phyloP scores from a whole-genome alignment of 2,797 vertebrate species.

The Tenualosa thibaudeaui region DNA sequence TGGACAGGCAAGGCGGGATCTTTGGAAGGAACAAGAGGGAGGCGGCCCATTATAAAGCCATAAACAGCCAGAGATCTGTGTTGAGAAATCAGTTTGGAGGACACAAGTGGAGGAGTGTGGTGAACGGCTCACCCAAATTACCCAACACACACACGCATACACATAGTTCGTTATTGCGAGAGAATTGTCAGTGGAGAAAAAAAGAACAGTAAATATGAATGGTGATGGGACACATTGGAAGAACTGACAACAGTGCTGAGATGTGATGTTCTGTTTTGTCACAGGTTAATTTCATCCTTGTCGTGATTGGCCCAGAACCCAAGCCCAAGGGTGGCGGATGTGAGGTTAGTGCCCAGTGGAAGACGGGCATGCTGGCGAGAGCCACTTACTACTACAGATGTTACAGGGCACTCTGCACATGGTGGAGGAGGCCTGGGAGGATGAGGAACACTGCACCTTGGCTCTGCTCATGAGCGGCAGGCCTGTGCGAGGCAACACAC shows the following conservation, averaged over 20 bases:
- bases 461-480: constrained; percentile 60
- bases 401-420: constrained; percentile 77
- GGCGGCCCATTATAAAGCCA: neutral
- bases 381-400: constrained; percentile 81
- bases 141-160: neutral
- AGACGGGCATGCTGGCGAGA: constrained; percentile 54
- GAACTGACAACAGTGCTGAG: neutral
- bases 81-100: neutral
- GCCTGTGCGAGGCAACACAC: constrained; percentile 64
- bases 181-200: too few relatives aligned
- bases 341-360: constrained; percentile 22
- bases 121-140: neutral
- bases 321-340: neutral
- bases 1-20: neutral
- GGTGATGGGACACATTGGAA: neutral
- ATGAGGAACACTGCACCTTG: constrained; percentile 67
- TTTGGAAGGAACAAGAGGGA: neutral
- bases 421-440: constrained; percentile 60
- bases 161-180: too few relatives aligned
- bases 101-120: neutral
- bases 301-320: neutral
- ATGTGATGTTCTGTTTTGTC: neutral
- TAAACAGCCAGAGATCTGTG: neutral
- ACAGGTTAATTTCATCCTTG: neutral
- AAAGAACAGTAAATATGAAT: too few relatives aligned